Evolutionary conservation across 2,797 vertebrate species (phyloP), one percentile per base, ranked within the genome.

Genomic region (Chrosomus eos): DNA sequence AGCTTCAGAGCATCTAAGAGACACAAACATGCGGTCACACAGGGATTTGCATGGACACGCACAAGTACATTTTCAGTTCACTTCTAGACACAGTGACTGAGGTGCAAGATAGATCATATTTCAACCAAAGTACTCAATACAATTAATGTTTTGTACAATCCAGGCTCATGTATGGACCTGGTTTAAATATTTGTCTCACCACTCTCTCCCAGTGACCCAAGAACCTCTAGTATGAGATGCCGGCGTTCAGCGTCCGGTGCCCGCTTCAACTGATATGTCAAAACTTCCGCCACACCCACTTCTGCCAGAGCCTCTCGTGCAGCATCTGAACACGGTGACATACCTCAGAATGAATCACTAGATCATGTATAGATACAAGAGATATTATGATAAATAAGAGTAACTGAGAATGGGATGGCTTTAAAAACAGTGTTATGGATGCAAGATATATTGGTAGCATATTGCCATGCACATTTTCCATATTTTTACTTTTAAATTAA

Each of bases 141-240:
- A 8, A 45, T 45, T 53, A 10, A 40, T 53, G 31, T 53, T 64
- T 28, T 66, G 2, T 21, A 78, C 2, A 11, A 28, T 73, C 8
- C 23, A 33, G 26, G 71, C 4, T 14, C 43, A 66, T 5, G 4
- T 38, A 40, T 23, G 10, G 28, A 60, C 5, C 28, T 64, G 64
- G 36, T 84, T 45, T 48, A 1, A 7, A 84, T 33, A 48, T 48
- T 38, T 64, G 14, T n/a, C 95, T 95, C 92, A 98, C 97, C 97
- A 1, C 96, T 96, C 91, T 97, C 96, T 70, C 95, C 95, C 81
- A 98, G 93, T 21, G 95, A 94, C 72, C 96, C 95, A 85, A 98
- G 93, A 80, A 97, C 94, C 85, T 97, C 97, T 90, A 97, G 93
- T 81, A 98, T 95, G 77, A 97, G 92, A 87, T 97, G 97, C 70